Evolutionary conservation across 2,888 invertebrate species (phyloP).

Genomic region (Dione juno): DNA sequence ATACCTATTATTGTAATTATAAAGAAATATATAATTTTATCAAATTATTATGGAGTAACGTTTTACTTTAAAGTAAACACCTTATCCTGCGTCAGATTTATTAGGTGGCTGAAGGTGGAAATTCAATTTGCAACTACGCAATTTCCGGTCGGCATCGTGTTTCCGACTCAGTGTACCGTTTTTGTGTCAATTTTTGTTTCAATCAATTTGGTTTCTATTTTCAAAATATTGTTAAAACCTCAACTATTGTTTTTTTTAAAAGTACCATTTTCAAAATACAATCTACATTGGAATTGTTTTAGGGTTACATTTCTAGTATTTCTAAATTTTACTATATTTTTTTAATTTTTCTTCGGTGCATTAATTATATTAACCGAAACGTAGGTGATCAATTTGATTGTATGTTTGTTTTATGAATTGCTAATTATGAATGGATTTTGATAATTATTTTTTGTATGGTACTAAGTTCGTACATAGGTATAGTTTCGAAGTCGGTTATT

Average conservation of each 20-base stretch:
- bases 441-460: no score
- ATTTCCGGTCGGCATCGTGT: slow-evolving; percentile 71
- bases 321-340: no score
- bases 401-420: no score
- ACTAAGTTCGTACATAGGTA: no score
- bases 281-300: neutral
- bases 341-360: no score
- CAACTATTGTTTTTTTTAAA: slow-evolving; percentile 1
- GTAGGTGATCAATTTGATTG: no score
- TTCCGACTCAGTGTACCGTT: slow-evolving; percentile 59
- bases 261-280: neutral
- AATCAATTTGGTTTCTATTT: slow-evolving; percentile 46
- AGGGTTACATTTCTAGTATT: no score
- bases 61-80: slow-evolving; percentile 54
- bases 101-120: slow-evolving; percentile 76
- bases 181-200: slow-evolving; percentile 40
- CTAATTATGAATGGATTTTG: no score
- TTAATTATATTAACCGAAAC: no score
- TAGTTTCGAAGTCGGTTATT: no score
- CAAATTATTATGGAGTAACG: slow-evolving; percentile 53
- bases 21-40: neutral
- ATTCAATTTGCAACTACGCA: slow-evolving; percentile 81
- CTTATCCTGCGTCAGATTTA: slow-evolving; percentile 63
- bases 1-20: no score
- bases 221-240: slow-evolving; percentile 7